These are phyloP conservation scores for Pagetopsis macropterus DNA, from an alignment of 2,797 vertebrate species.

Conservation along the genomic window DNA sequence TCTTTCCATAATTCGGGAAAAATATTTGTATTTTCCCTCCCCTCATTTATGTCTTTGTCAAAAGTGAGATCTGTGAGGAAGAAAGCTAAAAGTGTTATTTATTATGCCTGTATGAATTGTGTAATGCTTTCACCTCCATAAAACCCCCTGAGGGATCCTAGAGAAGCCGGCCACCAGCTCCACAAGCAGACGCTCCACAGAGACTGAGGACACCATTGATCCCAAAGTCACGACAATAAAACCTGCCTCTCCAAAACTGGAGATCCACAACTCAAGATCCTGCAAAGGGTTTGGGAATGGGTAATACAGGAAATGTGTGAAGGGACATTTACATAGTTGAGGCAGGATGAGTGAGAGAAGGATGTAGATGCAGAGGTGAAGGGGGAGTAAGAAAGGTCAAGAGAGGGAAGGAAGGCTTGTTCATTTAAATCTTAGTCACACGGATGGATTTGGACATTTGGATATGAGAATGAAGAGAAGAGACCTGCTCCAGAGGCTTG, in stretches of 20 bases:
- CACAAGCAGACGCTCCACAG: conserved; percentile 55
- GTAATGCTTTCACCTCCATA: conserved; percentile 70
- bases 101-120: not conserved
- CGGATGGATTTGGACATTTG: not conserved
- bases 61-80: not conserved
- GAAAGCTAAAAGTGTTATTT: not conserved
- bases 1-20: conserved; percentile 1
- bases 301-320: not conserved
- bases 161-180: conserved; percentile 76
- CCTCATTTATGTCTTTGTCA: not conserved
- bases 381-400: not conserved
- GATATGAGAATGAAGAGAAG: conserved; percentile 6
- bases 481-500: conserved; percentile 73
- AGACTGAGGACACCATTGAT: conserved; percentile 70
- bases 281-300: conserved; percentile 31
- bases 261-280: conserved; percentile 77
- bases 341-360: not conserved
- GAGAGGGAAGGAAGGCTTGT: not conserved
- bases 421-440: not conserved
- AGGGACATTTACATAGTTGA: not conserved
- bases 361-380: not conserved
- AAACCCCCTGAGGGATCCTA: conserved; percentile 74
- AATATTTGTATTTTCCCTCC: not conserved
- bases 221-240: conserved; percentile 78
- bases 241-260: conserved; percentile 67